Conservation (phyloP, 2,113 vertebrate species). For the Osmerus eperlanus region DNA sequence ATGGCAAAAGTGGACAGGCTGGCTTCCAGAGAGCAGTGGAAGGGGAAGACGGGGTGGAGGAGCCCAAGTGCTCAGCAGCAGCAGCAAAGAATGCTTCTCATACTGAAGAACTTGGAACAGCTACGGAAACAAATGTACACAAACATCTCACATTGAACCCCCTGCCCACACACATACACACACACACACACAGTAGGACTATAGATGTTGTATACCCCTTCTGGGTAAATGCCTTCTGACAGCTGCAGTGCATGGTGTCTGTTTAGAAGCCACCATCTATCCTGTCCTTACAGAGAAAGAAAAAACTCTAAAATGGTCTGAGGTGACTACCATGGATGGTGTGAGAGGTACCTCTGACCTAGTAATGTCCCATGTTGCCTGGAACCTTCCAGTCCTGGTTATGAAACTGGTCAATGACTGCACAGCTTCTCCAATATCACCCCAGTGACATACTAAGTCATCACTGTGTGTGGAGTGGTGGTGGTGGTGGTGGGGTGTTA, state of each 20-base stretch:
- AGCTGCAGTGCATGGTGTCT: not conserved
- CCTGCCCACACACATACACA: not conserved
- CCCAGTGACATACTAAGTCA: too few species aligned
- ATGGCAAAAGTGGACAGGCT: slow-evolving; percentile 88
- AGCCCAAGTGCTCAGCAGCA: slow-evolving; percentile 35
- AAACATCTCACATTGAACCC: not conserved
- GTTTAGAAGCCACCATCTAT: not conserved
- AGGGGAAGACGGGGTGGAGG: slow-evolving; percentile 56
- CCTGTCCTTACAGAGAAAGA: too few species aligned
- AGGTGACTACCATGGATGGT: too few species aligned
- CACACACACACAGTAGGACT: not conserved
- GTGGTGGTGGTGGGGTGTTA: too few species aligned
- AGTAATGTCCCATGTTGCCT: not conserved
- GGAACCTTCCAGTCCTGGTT: not conserved
- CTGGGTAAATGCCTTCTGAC: not conserved
- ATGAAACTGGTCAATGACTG: slow-evolving; percentile 3
- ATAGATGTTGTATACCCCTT: not conserved
- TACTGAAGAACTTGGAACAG: slow-evolving; percentile 15
- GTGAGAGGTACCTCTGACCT: not conserved
- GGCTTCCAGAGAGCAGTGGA: slow-evolving; percentile 77
- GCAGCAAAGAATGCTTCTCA: slow-evolving; percentile 27
- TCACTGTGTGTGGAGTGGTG: too few species aligned
- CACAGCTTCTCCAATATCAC: slow-evolving; percentile 3
- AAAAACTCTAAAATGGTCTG: too few species aligned
- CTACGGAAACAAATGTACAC: slow-evolving; percentile 9